Percentiles rank a stretch among this genome's conserved stretches.
phyloP scores from a whole-genome alignment of 2,113 vertebrate species.

The Motacilla tschutschensis region DNA sequence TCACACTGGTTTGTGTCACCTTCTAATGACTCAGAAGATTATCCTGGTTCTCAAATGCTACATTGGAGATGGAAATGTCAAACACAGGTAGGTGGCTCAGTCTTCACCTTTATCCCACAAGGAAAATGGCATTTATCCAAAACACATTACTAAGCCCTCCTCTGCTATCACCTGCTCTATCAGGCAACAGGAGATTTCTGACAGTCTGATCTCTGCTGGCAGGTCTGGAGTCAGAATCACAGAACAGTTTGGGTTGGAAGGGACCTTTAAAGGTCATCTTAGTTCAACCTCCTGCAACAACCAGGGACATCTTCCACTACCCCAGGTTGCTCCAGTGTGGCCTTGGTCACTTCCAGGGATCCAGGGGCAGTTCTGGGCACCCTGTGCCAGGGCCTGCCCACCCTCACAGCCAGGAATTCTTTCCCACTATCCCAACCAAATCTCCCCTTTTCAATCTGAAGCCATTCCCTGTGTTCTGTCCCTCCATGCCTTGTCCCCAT shows the following conservation, averaged over 20 bases:
- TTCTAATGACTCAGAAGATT: not conserved
- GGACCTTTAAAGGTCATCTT: not conserved
- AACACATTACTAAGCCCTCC: not conserved
- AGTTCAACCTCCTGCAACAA: not conserved
- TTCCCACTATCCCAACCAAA: not conserved
- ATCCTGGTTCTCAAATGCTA: not conserved
- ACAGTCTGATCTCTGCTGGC: not conserved
- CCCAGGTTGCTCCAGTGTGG: rapidly evolving
- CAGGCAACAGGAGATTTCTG: not conserved
- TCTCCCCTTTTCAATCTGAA: rapidly evolving
- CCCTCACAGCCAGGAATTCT: not conserved
- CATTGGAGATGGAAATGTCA: not conserved
- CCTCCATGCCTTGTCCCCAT: not conserved
- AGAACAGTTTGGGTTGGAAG: not conserved
- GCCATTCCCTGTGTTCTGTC: not conserved
- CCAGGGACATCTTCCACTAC: not conserved
- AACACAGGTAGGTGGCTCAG: not conserved
- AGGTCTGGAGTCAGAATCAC: not conserved
- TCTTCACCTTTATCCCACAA: not conserved
- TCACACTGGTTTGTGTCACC: not conserved
- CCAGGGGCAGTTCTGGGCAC: not conserved
- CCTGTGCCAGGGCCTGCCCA: rapidly evolving
- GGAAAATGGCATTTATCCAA: not conserved
- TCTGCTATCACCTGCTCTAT: not conserved
- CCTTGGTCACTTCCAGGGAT: not conserved